A percentile compares a stretch with the other conserved stretches of the same genome.
Evolutionary conservation across 2,888 invertebrate species (phyloP).

Genomic region (Lasioglossum malachurum): DNA sequence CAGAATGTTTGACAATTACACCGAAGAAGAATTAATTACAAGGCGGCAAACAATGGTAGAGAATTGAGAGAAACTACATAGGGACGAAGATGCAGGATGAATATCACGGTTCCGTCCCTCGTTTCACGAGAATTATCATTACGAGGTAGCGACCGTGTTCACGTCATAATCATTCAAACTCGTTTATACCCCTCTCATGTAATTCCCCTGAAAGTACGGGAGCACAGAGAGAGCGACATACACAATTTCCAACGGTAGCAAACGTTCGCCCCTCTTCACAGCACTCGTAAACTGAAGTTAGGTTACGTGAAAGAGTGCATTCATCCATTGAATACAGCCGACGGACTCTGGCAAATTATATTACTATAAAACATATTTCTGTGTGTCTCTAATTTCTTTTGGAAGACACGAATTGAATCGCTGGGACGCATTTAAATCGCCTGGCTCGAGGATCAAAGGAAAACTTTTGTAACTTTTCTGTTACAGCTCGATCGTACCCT

Average conservation of each 20-base stretch:
- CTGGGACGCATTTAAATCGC: not conserved
- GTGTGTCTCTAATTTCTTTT: not conserved
- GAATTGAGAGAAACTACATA: not conserved
- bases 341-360: not conserved
- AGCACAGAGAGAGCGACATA: not conserved
- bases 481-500: not conserved
- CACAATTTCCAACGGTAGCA: not conserved
- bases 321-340: not conserved
- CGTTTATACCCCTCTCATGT: not conserved
- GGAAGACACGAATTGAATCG: not conserved
- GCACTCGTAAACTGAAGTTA: not conserved
- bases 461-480: not conserved
- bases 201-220: not conserved
- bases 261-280: not conserved
- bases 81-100: not conserved
- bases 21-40: not conserved
- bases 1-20: not conserved
- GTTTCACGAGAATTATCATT: not conserved
- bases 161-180: not conserved
- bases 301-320: constrained; percentile 4
- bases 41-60: not conserved
- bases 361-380: not conserved
- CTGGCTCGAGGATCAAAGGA: not conserved
- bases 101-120: not conserved
- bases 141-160: not conserved